Conservation (phyloP, 2,113 vertebrate genomes). For the Pteronura brasiliensis region DNA sequence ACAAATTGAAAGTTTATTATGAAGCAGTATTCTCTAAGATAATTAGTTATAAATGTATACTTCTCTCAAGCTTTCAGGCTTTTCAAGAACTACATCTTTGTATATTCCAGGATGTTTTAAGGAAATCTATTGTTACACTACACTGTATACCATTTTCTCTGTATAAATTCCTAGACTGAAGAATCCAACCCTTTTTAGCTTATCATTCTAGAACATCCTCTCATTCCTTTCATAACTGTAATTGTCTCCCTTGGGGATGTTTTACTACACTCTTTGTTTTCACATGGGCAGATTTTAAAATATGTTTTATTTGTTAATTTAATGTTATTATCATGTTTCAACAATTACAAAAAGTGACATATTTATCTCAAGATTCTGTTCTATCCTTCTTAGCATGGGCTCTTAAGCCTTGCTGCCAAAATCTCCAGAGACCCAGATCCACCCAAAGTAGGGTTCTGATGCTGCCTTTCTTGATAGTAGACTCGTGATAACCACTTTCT, state of each 20-base stretch:
- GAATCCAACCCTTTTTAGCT: not conserved
- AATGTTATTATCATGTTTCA: not conserved
- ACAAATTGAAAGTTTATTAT: not conserved
- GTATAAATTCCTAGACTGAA: not conserved
- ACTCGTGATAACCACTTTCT: not conserved
- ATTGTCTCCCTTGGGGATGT: not conserved
- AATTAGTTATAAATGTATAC: not conserved
- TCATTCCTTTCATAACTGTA: not conserved
- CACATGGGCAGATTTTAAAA: constrained; percentile 34
- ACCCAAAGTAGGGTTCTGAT: not conserved
- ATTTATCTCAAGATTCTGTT: constrained; percentile 29
- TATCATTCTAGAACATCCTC: not conserved
- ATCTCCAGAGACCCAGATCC: not conserved
- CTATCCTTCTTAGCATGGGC: not conserved
- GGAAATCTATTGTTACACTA: not conserved
- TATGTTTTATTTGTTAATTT: not conserved
- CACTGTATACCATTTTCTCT: not conserved
- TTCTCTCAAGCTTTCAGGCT: not conserved
- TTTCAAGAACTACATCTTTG: not conserved
- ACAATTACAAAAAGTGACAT: not conserved
- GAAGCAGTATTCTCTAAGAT: not conserved
- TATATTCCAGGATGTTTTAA: not conserved
- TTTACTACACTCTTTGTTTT: constrained; percentile 37
- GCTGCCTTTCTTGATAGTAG: not conserved
- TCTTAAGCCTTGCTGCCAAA: not conserved